phyloP scores from a whole-genome alignment of 2,888 invertebrate genomes.

The Ophion ventricosus region DNA sequence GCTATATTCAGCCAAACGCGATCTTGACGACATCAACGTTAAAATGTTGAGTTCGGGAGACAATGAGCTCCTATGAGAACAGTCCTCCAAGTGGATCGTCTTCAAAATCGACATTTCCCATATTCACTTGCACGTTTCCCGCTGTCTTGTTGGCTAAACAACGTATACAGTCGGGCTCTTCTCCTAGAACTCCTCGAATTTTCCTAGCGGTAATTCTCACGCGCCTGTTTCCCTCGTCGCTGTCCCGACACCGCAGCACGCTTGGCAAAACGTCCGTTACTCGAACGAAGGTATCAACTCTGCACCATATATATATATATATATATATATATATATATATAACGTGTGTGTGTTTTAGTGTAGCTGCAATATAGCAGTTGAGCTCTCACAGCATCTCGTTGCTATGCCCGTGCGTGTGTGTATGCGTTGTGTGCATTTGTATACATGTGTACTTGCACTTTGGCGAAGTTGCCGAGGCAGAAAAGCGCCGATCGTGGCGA shows the following conservation, averaged over 20 bases:
- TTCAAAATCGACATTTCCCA: not conserved
- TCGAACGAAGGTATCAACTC: constrained; percentile 55
- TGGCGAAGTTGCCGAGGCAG: constrained; percentile 55
- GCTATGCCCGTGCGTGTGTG: not conserved
- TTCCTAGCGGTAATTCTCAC: constrained; percentile 68
- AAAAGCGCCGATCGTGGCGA: constrained; percentile 52
- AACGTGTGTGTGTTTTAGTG: no score
- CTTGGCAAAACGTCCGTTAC: constrained; percentile 65
- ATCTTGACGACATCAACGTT: no score
- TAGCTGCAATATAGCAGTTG: constrained; percentile 5
- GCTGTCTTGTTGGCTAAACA: constrained; percentile 27
- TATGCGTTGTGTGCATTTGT: constrained; percentile 15
- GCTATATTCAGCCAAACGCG: no score
- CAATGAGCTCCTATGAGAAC: no score
- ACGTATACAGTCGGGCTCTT: constrained; percentile 9
- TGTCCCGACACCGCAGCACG: constrained; percentile 52
- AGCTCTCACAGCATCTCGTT: constrained; percentile 59
- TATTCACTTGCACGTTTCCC: not conserved
- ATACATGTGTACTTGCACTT: constrained; percentile 16
- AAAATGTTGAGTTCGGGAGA: no score
- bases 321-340: constrained; percentile 26
- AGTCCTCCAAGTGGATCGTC: no score
- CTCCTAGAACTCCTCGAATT: constrained; percentile 55
- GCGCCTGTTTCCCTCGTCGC: constrained; percentile 55
- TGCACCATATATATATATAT: constrained; percentile 30